Evolutionary conservation across 2,113 vertebrate genomes (phyloP).

Genomic region (Callaeas wilsoni): DNA sequence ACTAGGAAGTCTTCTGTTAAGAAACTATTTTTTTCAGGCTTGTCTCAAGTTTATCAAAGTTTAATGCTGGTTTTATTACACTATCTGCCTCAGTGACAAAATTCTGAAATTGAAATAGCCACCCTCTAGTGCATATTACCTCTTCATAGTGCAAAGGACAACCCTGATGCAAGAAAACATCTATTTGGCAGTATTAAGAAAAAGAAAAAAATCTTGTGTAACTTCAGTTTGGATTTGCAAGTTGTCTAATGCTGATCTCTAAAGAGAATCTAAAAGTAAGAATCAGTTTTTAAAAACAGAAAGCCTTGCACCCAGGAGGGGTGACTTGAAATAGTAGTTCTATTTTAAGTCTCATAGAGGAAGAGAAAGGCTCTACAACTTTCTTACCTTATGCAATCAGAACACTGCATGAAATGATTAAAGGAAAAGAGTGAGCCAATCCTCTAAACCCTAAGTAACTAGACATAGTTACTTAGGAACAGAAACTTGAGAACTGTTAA

Average conservation of each 20-base stretch:
- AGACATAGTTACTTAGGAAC: not conserved
- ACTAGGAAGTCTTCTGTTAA: slow-evolving; percentile 19
- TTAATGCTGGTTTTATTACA: slow-evolving; percentile 9
- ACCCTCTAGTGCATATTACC: not conserved
- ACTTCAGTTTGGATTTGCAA: not conserved
- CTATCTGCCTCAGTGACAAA: not conserved
- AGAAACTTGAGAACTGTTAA: not conserved
- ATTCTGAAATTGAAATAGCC: not conserved
- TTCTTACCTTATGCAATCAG: not conserved
- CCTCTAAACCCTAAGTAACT: not conserved
- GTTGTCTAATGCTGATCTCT: not conserved
- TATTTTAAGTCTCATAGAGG: not conserved
- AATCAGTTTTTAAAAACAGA: not conserved
- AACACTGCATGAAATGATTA: not conserved
- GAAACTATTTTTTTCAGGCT: not conserved
- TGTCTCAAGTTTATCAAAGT: slow-evolving; percentile 20
- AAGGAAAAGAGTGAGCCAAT: not conserved
- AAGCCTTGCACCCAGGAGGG: not conserved
- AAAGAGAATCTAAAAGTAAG: not conserved
- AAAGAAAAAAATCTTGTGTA: not conserved
- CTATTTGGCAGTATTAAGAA: not conserved
- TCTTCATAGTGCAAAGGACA: not conserved
- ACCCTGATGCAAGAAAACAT: not conserved
- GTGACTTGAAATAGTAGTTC: not conserved
- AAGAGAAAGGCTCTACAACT: not conserved